Conservation (phyloP, 2,888 invertebrate species). For the Mesochorus sp. region DNA sequence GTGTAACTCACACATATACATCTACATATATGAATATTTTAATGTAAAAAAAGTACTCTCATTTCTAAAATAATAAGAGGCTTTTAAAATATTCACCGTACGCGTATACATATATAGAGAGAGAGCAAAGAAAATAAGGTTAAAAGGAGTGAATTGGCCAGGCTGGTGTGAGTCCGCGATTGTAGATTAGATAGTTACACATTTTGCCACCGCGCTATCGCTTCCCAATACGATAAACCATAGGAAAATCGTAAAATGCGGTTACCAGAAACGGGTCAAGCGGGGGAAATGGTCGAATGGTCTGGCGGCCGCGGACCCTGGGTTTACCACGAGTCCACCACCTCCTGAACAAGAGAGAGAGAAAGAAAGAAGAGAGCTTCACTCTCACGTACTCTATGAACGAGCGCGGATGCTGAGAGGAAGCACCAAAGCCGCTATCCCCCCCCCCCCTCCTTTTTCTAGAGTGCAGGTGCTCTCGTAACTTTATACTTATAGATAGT, state of each 20-base stretch:
- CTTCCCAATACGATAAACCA: conserved; percentile 63
- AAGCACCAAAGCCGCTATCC: conserved; percentile 3
- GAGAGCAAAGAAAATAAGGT: conserved; percentile 8
- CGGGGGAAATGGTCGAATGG: conserved; percentile 53
- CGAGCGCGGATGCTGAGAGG: conserved; percentile 32
- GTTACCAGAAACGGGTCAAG: conserved; percentile 42
- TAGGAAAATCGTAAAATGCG: conserved; percentile 63
- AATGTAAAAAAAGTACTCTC: conserved; percentile 21
- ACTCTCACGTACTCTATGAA: conserved; percentile 56
- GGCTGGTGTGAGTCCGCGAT: conserved; percentile 14
- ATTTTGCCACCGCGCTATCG: conserved; percentile 44
- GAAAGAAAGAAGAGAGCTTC: conserved; percentile 19
- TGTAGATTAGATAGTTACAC: conserved; percentile 50
- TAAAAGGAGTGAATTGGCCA: conserved; percentile 19
- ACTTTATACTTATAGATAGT: conserved; percentile 36
- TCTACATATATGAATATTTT: no score
- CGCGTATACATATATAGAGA: not conserved
- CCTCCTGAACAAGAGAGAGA: conserved; percentile 13
- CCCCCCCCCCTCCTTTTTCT: conserved; percentile 15
- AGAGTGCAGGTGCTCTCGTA: conserved; percentile 9
- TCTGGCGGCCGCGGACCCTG: conserved; percentile 41
- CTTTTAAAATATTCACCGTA: not conserved
- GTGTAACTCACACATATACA: no score
- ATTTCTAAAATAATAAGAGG: not conserved
- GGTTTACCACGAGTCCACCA: conserved; percentile 47